Base-by-base conservation (phyloP, 2,888 invertebrate genomes). In the Drosophila percnosoma region DNA sequence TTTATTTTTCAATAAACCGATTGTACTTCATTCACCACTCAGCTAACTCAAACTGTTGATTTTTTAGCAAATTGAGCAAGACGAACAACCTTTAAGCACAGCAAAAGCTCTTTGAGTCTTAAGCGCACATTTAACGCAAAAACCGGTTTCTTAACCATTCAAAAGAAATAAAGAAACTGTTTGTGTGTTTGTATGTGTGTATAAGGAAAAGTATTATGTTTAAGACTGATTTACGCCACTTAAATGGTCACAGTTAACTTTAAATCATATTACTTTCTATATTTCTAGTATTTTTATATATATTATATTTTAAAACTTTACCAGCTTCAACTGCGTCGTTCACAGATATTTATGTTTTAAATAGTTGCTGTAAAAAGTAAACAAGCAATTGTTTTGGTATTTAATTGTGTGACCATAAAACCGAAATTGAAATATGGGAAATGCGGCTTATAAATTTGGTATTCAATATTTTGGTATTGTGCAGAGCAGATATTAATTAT, bases 141-240 rank as follows among this genome's bases (percentile, higher is more conserved):
- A 80, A 81, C 78, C 73, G 81, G 81, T 78, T 80, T 80, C 54
- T 24, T 53, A 8, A 10, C 55, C 77, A 71, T 64, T 65, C 52
- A 72, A 57, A 64, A 79, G 64, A 66, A 67, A 63, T 59, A 53
- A 62, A 55, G 8, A 36, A 27, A 36, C 49, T 10, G 57, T 38
- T 18, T 18, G 54, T 13, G 8, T 38, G 13, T 6, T 29, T 29
- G 36, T 21, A 38, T 49, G 59, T 24, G 21, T 24, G 15, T 21
- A 33, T 45, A n/a, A 40, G 45, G 15, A 45, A 57, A 59, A 24
- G 29, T 11, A 48, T 29, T 29, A n/a, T 75, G 29, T 29, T 31
- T n/a, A 40, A 51, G 34, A 24, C 38, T 36, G 18, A 15, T 21
- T 31, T 33, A 27, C n/a, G 8, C 7, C 13, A 18, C 10, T 10